Conservation (phyloP, 2,797 vertebrate species). For the Pseudomugil tenellus region DNA sequence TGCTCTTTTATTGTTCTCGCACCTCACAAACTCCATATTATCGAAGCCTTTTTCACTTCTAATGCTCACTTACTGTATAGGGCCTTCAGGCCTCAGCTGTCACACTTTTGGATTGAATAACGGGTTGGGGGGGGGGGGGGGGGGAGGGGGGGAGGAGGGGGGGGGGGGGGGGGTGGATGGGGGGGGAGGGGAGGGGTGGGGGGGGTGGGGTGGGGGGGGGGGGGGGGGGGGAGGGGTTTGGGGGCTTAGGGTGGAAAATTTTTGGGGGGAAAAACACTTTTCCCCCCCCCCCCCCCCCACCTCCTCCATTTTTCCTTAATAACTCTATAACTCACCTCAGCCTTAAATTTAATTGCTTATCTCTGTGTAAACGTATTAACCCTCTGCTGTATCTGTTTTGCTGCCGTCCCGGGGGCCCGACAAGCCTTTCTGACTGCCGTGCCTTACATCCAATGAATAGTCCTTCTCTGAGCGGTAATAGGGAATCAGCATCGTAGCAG, state of each 20-base stretch:
- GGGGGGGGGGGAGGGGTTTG: too few relatives aligned
- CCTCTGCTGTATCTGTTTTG: constrained; percentile 78
- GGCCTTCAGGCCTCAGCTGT: constrained; percentile 59
- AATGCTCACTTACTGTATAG: constrained; percentile 51
- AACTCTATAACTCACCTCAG: constrained; percentile 81
- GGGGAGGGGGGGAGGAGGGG: too few relatives aligned
- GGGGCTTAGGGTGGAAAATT: too few relatives aligned
- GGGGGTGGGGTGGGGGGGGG: too few relatives aligned
- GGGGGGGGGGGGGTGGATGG: too few relatives aligned
- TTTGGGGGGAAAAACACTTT: too few relatives aligned
- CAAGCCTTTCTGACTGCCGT: constrained; percentile 75
- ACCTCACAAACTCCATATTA: constrained; percentile 70
- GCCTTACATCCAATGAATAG: constrained; percentile 91
- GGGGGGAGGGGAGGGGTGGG: too few relatives aligned
- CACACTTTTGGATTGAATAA: constrained; percentile 61
- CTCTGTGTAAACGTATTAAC: constrained; percentile 81
- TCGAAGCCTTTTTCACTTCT: constrained; percentile 65
- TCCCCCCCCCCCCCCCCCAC: constrained; percentile 35
- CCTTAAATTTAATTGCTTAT: constrained; percentile 83
- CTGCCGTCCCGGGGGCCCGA: constrained; percentile 71
- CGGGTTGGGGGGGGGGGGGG: too few relatives aligned
- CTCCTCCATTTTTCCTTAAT: constrained; percentile 69
- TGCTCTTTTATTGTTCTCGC: constrained; percentile 65
- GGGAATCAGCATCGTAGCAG: constrained; percentile 84
- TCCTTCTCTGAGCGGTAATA: constrained; percentile 86